A percentile compares a stretch with the other conserved stretches of the same genome.
These are phyloP conservation scores for Hippocampus kuda DNA, from an alignment of 2,797 vertebrate genomes.

Conservation along the genomic window DNA sequence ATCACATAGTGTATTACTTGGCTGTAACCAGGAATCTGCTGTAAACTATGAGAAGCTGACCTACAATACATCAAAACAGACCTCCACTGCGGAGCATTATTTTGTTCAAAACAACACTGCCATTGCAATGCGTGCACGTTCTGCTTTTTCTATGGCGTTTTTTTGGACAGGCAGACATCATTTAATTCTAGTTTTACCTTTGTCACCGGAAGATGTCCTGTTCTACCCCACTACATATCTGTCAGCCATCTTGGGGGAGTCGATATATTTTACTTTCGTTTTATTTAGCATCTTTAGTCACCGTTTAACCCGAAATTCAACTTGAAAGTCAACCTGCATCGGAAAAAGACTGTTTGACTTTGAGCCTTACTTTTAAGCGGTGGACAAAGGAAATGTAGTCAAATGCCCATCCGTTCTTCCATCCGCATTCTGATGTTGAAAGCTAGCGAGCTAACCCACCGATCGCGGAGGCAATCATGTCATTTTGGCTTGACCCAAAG, in stretches of 20 bases:
- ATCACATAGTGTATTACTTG: not conserved
- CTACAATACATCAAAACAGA: not conserved
- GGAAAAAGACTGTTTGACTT: not conserved
- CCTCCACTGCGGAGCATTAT: not conserved
- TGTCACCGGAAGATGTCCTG: not conserved
- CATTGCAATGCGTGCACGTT: not conserved
- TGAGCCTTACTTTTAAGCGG: not conserved
- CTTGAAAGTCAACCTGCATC: not conserved
- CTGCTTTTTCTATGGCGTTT: not conserved
- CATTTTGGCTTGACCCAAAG: conserved; percentile 21
- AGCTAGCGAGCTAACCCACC: not conserved
- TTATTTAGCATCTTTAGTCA: not conserved
- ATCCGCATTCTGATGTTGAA: not conserved
- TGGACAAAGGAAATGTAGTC: not conserved
- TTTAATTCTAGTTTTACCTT: not conserved
- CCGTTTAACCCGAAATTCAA: not conserved
- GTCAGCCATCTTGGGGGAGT: not conserved
- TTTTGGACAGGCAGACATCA: not conserved
- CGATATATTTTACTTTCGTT: not conserved
- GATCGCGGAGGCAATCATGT: not conserved
- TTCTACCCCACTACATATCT: conserved; percentile 4
- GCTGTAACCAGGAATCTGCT: not conserved
- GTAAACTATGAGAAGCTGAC: not conserved
- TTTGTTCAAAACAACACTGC: not conserved
- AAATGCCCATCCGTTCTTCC: not conserved